A percentile compares a stretch with the other conserved stretches of the same genome.
phyloP scores from a whole-genome alignment of 2,797 vertebrate genomes.

The Micrastur ruficollis region DNA sequence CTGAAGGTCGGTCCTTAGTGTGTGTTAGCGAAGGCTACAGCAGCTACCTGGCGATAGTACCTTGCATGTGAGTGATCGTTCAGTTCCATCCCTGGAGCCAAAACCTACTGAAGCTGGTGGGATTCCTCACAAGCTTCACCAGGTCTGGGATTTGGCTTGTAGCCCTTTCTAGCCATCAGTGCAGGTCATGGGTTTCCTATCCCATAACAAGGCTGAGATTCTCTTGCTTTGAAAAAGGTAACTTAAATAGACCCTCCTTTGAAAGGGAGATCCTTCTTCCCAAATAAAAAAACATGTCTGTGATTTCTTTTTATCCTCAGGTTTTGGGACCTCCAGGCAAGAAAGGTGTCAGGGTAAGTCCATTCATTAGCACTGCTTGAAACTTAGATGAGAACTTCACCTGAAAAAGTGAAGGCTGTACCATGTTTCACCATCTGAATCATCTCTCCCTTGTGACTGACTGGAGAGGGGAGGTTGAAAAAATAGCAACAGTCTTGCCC shows the following conservation, averaged over 20 bases:
- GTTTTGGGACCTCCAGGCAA: slow-evolving; percentile 86
- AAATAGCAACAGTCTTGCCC: background rate
- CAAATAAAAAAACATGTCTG: background rate
- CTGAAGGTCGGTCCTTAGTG: background rate
- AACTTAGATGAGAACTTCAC: background rate
- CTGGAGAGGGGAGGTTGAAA: background rate
- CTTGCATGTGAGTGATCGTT: rapidly evolving
- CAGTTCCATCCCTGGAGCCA: background rate
- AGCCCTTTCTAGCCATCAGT: background rate
- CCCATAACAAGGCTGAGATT: background rate
- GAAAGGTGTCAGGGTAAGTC: slow-evolving; percentile 85
- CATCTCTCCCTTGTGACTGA: background rate
- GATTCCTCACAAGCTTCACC: background rate
- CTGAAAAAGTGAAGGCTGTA: background rate
- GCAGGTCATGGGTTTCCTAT: background rate
- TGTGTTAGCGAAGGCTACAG: background rate
- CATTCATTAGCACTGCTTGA: background rate
- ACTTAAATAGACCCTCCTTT: background rate
- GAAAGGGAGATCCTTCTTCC: background rate
- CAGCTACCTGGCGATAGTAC: background rate
- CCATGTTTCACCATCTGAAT: background rate
- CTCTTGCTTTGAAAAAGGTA: background rate
- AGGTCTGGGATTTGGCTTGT: background rate
- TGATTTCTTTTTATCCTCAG: slow-evolving; percentile 63
- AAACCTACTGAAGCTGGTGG: background rate